A percentile compares a stretch with the other conserved stretches of the same genome.
Evolutionary conservation across 2,797 vertebrate species (phyloP).

Genomic region (Tarsius wallacei): DNA sequence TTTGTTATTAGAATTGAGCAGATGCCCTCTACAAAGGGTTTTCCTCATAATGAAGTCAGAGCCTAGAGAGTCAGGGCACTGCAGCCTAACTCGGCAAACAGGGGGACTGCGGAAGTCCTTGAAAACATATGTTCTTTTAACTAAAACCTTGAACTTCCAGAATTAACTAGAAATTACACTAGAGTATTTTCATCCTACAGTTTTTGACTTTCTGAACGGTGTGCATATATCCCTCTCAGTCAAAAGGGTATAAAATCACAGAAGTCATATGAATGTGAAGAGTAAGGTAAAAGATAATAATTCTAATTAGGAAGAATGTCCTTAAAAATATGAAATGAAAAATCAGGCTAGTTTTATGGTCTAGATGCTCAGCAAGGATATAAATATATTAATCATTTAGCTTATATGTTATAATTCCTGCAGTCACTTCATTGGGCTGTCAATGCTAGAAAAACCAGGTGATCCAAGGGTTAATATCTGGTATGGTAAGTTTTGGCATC

Average conservation of each 20-base stretch:
- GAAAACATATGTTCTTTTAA: slow-evolving; percentile 88
- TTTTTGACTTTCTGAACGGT: slow-evolving; percentile 56
- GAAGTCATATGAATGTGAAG: slow-evolving; percentile 23
- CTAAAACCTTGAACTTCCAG: slow-evolving; percentile 80
- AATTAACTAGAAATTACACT: slow-evolving; percentile 75
- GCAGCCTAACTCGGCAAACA: slow-evolving; percentile 77
- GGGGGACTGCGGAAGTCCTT: slow-evolving; percentile 86
- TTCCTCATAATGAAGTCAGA: slow-evolving; percentile 82
- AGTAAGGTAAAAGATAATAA: background rate
- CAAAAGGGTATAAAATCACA: slow-evolving; percentile 17
- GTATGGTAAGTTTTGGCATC: background rate
- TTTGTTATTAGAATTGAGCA: slow-evolving; percentile 84
- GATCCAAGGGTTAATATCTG: background rate
- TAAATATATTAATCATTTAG: background rate
- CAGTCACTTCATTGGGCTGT: background rate
- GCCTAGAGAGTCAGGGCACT: slow-evolving; percentile 79
- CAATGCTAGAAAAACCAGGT: background rate
- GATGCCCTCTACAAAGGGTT: slow-evolving; percentile 85
- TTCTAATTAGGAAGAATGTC: slow-evolving; percentile 48
- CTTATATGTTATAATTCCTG: background rate
- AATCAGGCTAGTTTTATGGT: slow-evolving; percentile 6
- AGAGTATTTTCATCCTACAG: slow-evolving; percentile 35
- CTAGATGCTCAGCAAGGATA: background rate
- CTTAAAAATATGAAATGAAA: slow-evolving; percentile 52
- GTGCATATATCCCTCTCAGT: slow-evolving; percentile 23